Percentiles rank a stretch among this genome's conserved stretches.
Conservation (phyloP, 2,797 vertebrate species). For the Echeneis naucrates region DNA sequence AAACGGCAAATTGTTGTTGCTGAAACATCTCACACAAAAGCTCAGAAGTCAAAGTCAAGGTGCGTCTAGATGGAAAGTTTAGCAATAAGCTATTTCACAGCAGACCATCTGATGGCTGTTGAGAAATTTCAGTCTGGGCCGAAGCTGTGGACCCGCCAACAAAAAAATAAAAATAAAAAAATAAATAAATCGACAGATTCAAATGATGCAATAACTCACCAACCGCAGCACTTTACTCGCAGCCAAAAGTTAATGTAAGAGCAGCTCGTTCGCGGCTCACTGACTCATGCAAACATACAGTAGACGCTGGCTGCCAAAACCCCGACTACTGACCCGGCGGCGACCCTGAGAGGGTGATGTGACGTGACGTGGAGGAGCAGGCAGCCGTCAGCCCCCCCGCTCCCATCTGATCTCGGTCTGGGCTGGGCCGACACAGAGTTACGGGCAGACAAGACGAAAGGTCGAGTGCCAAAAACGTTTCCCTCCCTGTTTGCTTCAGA, state of each 20-base stretch:
- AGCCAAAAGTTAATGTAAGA: neutral
- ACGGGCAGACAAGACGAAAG: slow-evolving; percentile 6
- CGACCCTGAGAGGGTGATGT: slow-evolving; percentile 37
- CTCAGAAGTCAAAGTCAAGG: neutral
- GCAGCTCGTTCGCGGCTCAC: neutral
- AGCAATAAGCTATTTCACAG: neutral
- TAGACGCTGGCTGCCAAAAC: slow-evolving; percentile 34
- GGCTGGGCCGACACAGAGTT: slow-evolving; percentile 7
- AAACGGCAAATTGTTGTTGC: neutral
- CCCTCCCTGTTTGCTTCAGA: slow-evolving; percentile 15
- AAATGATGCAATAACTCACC: neutral
- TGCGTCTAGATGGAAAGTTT: neutral
- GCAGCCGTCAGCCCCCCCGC: slow-evolving; percentile 66
- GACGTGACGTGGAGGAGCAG: slow-evolving; percentile 43
- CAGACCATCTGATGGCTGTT: neutral
- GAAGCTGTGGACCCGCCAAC: neutral
- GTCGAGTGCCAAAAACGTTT: slow-evolving; percentile 35
- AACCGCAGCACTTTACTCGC: neutral
- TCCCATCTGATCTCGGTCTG: slow-evolving; percentile 35
- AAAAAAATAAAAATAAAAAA: slow-evolving; percentile 1
- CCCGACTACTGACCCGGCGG: slow-evolving; percentile 48
- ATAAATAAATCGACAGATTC: no score
- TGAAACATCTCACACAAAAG: neutral
- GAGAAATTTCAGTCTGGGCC: slow-evolving; percentile 2
- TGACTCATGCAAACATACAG: slow-evolving; percentile 11